Conservation (phyloP, 1,140 invertebrate species). For the Sycobia sp. region DNA sequence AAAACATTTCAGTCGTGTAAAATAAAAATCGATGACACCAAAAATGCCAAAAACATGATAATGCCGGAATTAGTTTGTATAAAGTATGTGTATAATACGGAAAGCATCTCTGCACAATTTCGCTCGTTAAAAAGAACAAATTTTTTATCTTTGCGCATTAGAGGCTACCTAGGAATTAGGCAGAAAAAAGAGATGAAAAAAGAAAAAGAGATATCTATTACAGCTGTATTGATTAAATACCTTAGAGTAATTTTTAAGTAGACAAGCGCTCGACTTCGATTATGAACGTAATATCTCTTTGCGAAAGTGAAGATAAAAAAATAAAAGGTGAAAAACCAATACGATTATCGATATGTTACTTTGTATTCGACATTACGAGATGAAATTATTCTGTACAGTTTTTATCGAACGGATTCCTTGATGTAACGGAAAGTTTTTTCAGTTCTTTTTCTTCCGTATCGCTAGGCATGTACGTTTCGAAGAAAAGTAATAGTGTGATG, state of each 20-base stretch:
- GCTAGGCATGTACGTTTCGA: slow-evolving; percentile 34
- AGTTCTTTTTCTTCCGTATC: slow-evolving; percentile 7
- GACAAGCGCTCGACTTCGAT: slow-evolving; percentile 14
- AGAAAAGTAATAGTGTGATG: slow-evolving; percentile 4
- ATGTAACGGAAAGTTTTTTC: slow-evolving; percentile 10
- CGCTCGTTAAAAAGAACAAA: slow-evolving; percentile 1
- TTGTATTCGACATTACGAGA: slow-evolving; percentile 23
- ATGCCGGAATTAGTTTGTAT: slow-evolving; percentile 14
- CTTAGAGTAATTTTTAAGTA: slow-evolving; percentile 25
- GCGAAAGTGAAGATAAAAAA: slow-evolving; percentile 22
- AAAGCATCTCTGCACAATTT: slow-evolving; percentile 13
- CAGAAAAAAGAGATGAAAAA: slow-evolving; percentile 35
- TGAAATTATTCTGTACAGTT: slow-evolving; percentile 33
- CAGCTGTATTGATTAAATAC: slow-evolving; percentile 28
- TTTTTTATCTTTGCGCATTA: slow-evolving; percentile 44
- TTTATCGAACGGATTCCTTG: slow-evolving; percentile 18
- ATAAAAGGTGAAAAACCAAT: not conserved
- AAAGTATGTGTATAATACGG: slow-evolving; percentile 8
- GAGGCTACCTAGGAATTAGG: slow-evolving; percentile 55
- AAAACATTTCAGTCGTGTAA: too few relatives aligned
- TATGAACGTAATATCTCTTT: slow-evolving; percentile 25
- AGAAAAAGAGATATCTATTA: slow-evolving; percentile 40
- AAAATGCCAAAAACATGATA: slow-evolving; percentile 15
- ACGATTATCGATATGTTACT: slow-evolving; percentile 13
- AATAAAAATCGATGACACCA: not conserved